Evolutionary conservation across 2,888 invertebrate genomes (phyloP), one percentile per base, ranked within the genome.

Genomic region (Drosophila nigricruria): DNA sequence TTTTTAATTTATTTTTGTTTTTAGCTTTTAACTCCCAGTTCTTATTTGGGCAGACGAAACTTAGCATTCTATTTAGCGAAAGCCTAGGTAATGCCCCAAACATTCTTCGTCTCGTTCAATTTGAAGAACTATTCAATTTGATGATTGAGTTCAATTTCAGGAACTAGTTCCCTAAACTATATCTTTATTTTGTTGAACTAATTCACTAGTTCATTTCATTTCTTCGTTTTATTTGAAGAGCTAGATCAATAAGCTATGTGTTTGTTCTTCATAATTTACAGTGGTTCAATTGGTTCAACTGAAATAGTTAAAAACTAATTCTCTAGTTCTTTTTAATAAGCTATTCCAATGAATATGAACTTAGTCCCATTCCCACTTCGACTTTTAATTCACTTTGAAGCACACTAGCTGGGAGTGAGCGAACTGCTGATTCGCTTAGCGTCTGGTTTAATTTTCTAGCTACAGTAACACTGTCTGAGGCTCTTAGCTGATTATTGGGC

Each of bases 21-120:
- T 64, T 64, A 45, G 67, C 25, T 30, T 20, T 32, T 20, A 20
- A 18, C 30, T 30, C 14, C 18, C 47, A 30, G 30, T 5, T 42
- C 42, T 20, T 4, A 20, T 20, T 42, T 10, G n/a, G 1, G 18
- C 38, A 18, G 34, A 0, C 34, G 18, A 42, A 69, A 45, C 68
- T 56, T 49, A 42, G 30, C 47, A n/a, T 18, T 12, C 5, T 47
- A 9, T 18, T 49, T 27, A n/a, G n/a, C 4, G n/a, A 10, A 27
- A 49, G n/a, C 10, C 12, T 27, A 49, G 27, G 47, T 12, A 18
- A 30, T 36, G 4, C 27, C 30, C 43, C 14, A 16, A 20, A 8
- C n/a, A 30, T 14, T 1, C 6, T 18, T 12, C 30, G 12, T 8
- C 23, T 4, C 12, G 2, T 47, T 27, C n/a, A 5, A 45, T 12